Evolutionary conservation across 2,888 invertebrate genomes (phyloP).

Genomic region (Coelopa pilipes): DNA sequence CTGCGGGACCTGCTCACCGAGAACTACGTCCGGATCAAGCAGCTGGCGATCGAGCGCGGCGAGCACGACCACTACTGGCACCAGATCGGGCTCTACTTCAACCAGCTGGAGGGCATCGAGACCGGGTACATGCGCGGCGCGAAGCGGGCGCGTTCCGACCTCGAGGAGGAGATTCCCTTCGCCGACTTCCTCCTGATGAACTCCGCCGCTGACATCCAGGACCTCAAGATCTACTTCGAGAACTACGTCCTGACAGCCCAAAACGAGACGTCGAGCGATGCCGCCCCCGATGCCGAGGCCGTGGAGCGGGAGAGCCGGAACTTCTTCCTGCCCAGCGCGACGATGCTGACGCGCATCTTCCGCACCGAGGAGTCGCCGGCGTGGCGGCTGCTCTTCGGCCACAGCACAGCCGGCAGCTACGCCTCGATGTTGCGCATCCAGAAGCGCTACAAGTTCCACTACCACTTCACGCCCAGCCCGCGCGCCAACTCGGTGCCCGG

Average conservation of each 20-base stretch:
- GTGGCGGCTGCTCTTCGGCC: slow-evolving; percentile 76
- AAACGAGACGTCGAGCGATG: slow-evolving; percentile 19
- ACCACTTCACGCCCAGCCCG: slow-evolving; percentile 71
- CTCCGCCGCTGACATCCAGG: slow-evolving; percentile 79
- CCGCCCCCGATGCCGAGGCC: background rate
- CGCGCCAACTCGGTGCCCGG: slow-evolving; percentile 72
- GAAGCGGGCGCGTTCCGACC: slow-evolving; percentile 72
- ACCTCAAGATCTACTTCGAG: slow-evolving; percentile 67
- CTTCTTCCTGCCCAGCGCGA: slow-evolving; percentile 70
- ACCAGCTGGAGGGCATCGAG: slow-evolving; percentile 81
- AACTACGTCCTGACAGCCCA: slow-evolving; percentile 58
- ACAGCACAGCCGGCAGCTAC: slow-evolving; percentile 85
- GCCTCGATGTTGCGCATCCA: slow-evolving; percentile 84
- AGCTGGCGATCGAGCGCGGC: slow-evolving; percentile 73
- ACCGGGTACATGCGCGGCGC: slow-evolving; percentile 80
- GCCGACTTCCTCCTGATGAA: slow-evolving; percentile 81
- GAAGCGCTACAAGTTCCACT: slow-evolving; percentile 85
- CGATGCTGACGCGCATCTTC: slow-evolving; percentile 63
- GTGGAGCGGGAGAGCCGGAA: slow-evolving; percentile 67
- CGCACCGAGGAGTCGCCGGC: slow-evolving; percentile 49
- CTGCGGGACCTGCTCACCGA: slow-evolving; percentile 70
- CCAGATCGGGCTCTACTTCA: slow-evolving; percentile 81
- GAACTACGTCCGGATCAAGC: slow-evolving; percentile 75
- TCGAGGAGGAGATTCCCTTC: slow-evolving; percentile 71
- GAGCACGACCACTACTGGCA: slow-evolving; percentile 79